Percentiles rank a stretch among this genome's conserved stretches.
These are phyloP conservation scores for Dolichopus griseipennis DNA, from an alignment of 2,888 invertebrate genomes.

Conservation along the genomic window DNA sequence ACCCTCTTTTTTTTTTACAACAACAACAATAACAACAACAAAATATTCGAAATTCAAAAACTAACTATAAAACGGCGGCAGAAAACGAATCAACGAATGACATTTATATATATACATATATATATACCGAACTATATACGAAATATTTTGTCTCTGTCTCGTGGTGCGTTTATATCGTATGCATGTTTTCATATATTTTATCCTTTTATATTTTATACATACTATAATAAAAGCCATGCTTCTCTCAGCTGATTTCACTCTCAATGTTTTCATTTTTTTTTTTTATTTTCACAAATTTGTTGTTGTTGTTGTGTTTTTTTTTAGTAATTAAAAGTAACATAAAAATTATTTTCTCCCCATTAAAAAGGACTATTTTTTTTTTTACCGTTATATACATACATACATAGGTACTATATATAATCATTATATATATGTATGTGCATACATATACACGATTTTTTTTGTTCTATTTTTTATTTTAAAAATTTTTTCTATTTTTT, in stretches of 20 bases:
- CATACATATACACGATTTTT: not conserved
- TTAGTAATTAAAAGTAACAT: conserved; percentile 1
- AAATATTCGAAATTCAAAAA: no score
- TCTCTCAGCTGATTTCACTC: conserved; percentile 1
- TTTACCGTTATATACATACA: not conserved
- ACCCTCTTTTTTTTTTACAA: no score
- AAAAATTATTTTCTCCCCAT: conserved; percentile 4
- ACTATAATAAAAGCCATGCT: not conserved
- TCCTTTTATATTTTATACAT: no score
- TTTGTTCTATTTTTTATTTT: not conserved
- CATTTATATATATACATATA: no score
- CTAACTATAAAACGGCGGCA: no score
- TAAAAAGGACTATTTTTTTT: conserved; percentile 6
- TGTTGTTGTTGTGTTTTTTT: not conserved
- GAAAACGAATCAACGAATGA: not conserved
- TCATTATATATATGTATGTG: not conserved
- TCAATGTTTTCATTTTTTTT: not conserved
- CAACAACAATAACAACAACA: no score
- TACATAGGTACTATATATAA: no score
- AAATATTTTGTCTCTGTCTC: not conserved
- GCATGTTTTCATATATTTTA: no score
- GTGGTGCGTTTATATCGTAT: not conserved
- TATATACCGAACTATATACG: not conserved
- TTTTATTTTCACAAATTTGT: not conserved
- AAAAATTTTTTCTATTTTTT: not conserved